Percentiles rank a stretch among this genome's conserved stretches.
These are phyloP conservation scores for Ruditapes philippinarum DNA, from an alignment of 1,140 invertebrate genomes.

Conservation along the genomic window DNA sequence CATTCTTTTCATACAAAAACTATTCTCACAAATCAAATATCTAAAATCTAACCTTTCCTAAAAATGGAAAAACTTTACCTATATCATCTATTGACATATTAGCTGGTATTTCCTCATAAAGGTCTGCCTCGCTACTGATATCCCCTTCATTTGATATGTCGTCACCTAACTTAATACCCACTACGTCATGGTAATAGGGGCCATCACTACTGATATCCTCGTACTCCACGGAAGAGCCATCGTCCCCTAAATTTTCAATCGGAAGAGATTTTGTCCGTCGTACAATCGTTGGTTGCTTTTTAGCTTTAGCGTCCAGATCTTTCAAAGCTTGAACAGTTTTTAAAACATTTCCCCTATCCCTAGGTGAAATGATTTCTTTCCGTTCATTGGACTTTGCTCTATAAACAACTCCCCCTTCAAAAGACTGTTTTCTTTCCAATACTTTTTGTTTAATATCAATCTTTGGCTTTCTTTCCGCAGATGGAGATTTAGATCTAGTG, in stretches of 20 bases:
- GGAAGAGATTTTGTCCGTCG: constrained; percentile 47
- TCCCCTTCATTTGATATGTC: constrained; percentile 65
- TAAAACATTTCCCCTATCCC: constrained; percentile 44
- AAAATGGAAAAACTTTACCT: too few species aligned
- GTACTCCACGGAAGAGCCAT: constrained; percentile 38
- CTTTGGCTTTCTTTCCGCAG: constrained; percentile 42
- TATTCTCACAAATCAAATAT: too few species aligned
- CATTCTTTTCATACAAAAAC: too few species aligned
- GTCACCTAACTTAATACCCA: background rate
- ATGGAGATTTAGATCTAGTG: background rate
- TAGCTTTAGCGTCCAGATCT: constrained; percentile 57
- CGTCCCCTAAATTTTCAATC: constrained; percentile 32
- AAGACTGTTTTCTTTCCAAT: constrained; percentile 62
- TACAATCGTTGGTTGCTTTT: constrained; percentile 35
- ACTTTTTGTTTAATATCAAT: constrained; percentile 35
- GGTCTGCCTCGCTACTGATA: constrained; percentile 67
- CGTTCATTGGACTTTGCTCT: constrained; percentile 14
- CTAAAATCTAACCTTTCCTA: too few species aligned
- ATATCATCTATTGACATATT: background rate
- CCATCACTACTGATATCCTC: background rate
- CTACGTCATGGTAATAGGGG: background rate
- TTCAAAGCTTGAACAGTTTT: constrained; percentile 45
- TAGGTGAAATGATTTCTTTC: constrained; percentile 27
- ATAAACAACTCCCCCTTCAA: constrained; percentile 31
- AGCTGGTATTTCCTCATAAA: constrained; percentile 60